A percentile compares a stretch with the other conserved stretches of the same genome.
These are phyloP conservation scores for Lytechinus variegatus DNA, from an alignment of 35 echinoderm and acorn worm genomes.

Conservation along the genomic window DNA sequence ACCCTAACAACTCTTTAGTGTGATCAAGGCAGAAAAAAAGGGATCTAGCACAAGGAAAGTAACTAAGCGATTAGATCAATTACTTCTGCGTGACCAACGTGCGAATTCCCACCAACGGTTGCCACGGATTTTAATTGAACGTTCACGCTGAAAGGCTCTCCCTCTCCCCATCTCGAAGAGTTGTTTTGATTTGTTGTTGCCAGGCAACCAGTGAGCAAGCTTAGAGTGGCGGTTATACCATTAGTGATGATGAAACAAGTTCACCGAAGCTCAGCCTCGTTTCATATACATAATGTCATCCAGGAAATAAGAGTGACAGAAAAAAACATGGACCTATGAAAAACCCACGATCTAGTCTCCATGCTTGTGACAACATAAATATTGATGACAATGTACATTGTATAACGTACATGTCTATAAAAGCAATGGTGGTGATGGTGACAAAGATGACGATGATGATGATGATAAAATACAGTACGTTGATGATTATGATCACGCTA, in stretches of 20 bases:
- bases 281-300: background rate
- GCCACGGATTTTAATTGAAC: conserved; percentile 41
- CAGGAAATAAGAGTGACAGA: background rate
- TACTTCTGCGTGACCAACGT: conserved; percentile 28
- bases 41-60: background rate
- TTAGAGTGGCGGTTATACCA: background rate
- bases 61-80: conserved; percentile 33
- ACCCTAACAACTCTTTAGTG: background rate
- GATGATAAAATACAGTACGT: no score
- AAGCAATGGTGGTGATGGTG: no score
- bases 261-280: background rate
- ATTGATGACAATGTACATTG: no score
- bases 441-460: no score
- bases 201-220: background rate
- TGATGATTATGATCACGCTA: no score
- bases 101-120: background rate
- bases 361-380: background rate
- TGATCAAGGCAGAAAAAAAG: background rate
- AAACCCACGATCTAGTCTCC: background rate
- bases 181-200: conserved; percentile 45
- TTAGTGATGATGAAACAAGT: background rate
- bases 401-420: no score
- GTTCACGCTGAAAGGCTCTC: conserved; percentile 10
- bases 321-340: no score
- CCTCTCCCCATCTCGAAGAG: background rate